Evolutionary conservation across 2,888 invertebrate species (phyloP), one percentile per base, ranked within the genome.

Genomic region (Scaptomyza reducta): DNA sequence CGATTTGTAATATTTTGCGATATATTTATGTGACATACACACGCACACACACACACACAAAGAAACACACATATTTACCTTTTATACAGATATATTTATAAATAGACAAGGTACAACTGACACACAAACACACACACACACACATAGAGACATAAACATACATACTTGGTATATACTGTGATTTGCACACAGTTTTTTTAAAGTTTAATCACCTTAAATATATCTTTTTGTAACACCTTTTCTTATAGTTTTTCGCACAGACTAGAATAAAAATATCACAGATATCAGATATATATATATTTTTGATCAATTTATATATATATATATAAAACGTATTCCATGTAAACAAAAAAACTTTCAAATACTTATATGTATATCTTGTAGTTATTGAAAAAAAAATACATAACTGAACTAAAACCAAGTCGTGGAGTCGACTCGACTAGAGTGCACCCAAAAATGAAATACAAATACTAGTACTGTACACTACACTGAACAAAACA

Each of bases 1-100:
- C 72, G 38, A 79, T 82, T 85, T 82, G 70, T 79, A 85, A 79
- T 82, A 79, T 82, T 82, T 82, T 85, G 81, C 81, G 63, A 82
- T 75, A 70, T 65, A 64, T 79, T 79, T 79, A 61, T 80, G 65
- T 74, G 54, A 77, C 50, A 74, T 54, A 50, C 41, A 60, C 35
- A 58, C 29, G 38, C 29, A 61, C 10, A 57, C 44, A 66, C 45
- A 57, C 18, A 49, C 50, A 57, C 25, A 27, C 7, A 27, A 6
- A 38, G 45, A 45, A 27, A 63, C 60, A 61, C 47, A 38, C 54
- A 33, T 27, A 44, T 41, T 45, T 49, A 27, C 29, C 31, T 13
- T 54, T 35, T 45, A 22, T 35, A 35, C 35, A 35, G 64, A 31
- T 29, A 25, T 35, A 53, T 56, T 55, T 63, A 49, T 50, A 46